Conservation (phyloP, 2,797 vertebrate genomes). For the Lates japonicus region DNA sequence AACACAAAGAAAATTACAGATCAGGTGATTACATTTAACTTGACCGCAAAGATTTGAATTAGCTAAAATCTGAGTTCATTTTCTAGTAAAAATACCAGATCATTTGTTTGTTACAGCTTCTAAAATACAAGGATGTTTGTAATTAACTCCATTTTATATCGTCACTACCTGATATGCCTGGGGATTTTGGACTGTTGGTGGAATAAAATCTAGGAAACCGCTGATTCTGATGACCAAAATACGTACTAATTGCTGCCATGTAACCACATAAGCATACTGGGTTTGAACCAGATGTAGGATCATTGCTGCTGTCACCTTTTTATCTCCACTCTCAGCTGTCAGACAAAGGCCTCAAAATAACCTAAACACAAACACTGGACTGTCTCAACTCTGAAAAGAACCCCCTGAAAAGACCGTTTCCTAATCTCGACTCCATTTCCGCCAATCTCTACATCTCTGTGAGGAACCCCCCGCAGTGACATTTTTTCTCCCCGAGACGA, state of each 20-base stretch:
- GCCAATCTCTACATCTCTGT: slow-evolving; percentile 5
- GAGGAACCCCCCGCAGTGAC: slow-evolving; percentile 41
- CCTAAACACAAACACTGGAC: slow-evolving; percentile 15
- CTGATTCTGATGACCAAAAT: background rate
- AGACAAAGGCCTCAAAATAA: background rate
- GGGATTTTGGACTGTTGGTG: background rate
- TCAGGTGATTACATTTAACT: background rate
- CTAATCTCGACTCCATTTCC: background rate
- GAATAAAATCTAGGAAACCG: background rate
- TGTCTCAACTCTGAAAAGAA: slow-evolving; percentile 20
- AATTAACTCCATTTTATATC: background rate
- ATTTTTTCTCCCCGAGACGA: slow-evolving; percentile 17
- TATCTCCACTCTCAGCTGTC: background rate
- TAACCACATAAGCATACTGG: background rate
- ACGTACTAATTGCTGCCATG: background rate
- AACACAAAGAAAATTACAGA: background rate
- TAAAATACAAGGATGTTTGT: background rate
- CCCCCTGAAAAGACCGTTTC: slow-evolving; percentile 14
- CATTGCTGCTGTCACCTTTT: background rate
- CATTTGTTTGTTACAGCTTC: background rate
- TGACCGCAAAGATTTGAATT: background rate
- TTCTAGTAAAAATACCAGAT: background rate
- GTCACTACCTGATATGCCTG: background rate
- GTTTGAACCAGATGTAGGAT: background rate
- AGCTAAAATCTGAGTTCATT: background rate